Evolutionary conservation across 2,888 invertebrate species (phyloP), one percentile per base, ranked within the genome.

Genomic region (Iselma pallidipennis): DNA sequence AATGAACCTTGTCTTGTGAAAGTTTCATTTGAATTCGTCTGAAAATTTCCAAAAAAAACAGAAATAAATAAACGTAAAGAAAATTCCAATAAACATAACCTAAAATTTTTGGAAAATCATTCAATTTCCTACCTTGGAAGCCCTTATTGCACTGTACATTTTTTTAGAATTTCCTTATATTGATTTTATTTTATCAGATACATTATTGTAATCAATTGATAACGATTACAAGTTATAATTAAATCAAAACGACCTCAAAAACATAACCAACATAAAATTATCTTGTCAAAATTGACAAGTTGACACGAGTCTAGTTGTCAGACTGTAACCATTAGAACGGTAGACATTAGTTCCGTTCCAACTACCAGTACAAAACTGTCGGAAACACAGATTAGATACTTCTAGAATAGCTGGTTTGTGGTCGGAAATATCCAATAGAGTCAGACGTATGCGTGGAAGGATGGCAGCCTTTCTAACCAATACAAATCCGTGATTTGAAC

Each of bases 1-100:
- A 86, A 80, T 0, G 87, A 87, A 45, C 86, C 86, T 73, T 86
- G 84, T 67, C 86, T 79, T 64, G 80, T 82, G 63, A 85, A 82
- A 69, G 81, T 79, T 55, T 69, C 70, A 28, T 70, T 66, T 51
- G 65, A 42, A 55, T 68, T 66, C 52, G 58, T 59, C 67, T 66
- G 55, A 53, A 69, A 67, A 48, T 23, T 52, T 14, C 9, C 4
- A 57, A 57, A 23, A 25, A 4, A 31, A n/a, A 3, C 25, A 57
- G 21, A 42, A 25, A 28, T 2, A 31, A n/a, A n/a, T n/a, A n/a
- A n/a, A n/a, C n/a, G n/a, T n/a, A n/a, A n/a, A n/a, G n/a, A n/a
- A n/a, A n/a, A n/a, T n/a, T n/a, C n/a, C n/a, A n/a, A n/a, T n/a
- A n/a, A 7, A 28, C 26, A 29, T 16, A 55, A 49, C 26, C 29